Base-by-base conservation (phyloP, 2,113 vertebrate species). In the Percina caprodes region DNA sequence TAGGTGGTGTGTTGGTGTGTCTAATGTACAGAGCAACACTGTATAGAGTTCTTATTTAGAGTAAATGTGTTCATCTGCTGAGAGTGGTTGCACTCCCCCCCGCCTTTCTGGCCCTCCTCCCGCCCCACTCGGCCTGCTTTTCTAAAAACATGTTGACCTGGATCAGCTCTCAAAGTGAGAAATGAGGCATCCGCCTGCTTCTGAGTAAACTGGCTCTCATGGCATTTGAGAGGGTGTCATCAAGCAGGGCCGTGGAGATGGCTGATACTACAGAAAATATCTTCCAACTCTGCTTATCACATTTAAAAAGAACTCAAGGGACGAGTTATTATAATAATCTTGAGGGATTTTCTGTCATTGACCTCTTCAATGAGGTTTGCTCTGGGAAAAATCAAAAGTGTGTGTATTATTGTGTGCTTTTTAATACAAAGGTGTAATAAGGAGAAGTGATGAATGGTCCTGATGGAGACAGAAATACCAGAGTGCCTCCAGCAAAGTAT, bases 61-160 rank as follows among this genome's bases (percentile, higher is more conserved):
- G 61, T 51, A 54, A 69, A 85, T 81, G 1, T 51, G 75, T 84
- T 79, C 72, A 88, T 60, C 76, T 13, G 2, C 63, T 54, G 72
- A 56, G 74, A 87, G 66, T 4, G 5, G 58, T 48, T 23, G 30
- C 66, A 65, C 33, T 11, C 62, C 14, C 39, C 39, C 7, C 39
- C 39, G 10, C 21, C 4, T 59, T 60, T 39, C 33, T 35, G 46
- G 6, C 21, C 19, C 42, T 48, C 60, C 72, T 58, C 51, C 60
- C 21, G 6, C 16, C 72, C 63, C 39, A 16, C 6, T 60, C 11
- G 49, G 72, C 84, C 89, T 87, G 85, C 48, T 92, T 91, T 92
- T 85, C 86, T 84, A 88, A 88, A 93, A 92, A 88, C 82, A 78
- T 15, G 69, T 82, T 93, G 92, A 93, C 91, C 91, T 93, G 87